Conservation (phyloP, 2,797 vertebrate species). For the Falco biarmicus region DNA sequence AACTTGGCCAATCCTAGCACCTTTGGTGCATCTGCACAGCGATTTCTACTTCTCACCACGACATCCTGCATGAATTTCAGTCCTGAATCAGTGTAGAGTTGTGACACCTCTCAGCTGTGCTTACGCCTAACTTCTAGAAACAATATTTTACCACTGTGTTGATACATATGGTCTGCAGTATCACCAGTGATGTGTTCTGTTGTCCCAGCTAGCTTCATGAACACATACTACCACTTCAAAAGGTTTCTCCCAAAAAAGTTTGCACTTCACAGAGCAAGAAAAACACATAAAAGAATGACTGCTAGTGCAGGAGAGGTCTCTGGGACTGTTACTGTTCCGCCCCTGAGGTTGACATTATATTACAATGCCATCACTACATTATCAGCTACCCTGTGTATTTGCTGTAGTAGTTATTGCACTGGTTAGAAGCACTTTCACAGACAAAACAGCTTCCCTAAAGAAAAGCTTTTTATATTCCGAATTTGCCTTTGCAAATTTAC, state of each 20-base stretch:
- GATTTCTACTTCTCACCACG: background rate
- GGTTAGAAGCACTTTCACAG: background rate
- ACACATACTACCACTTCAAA: background rate
- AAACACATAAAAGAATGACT: background rate
- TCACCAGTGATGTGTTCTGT: background rate
- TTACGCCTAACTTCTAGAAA: background rate
- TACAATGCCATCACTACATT: background rate
- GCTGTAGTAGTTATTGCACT: background rate
- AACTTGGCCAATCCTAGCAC: background rate
- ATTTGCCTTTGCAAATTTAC: background rate
- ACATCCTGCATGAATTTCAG: background rate
- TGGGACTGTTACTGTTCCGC: background rate
- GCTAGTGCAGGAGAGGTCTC: accelerated
- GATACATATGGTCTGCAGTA: background rate
- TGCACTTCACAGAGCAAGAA: background rate
- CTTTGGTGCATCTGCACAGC: background rate
- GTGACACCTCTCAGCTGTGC: background rate
- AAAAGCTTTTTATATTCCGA: background rate
- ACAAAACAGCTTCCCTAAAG: background rate
- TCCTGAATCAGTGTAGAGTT: background rate
- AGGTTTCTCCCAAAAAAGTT: background rate
- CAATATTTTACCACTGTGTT: background rate
- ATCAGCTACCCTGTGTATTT: background rate
- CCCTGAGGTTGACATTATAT: background rate
- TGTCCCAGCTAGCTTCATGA: background rate